A percentile compares a stretch with the other conserved stretches of the same genome.
Conservation (phyloP, 2,797 vertebrate genomes). For the Leuciscus waleckii region DNA sequence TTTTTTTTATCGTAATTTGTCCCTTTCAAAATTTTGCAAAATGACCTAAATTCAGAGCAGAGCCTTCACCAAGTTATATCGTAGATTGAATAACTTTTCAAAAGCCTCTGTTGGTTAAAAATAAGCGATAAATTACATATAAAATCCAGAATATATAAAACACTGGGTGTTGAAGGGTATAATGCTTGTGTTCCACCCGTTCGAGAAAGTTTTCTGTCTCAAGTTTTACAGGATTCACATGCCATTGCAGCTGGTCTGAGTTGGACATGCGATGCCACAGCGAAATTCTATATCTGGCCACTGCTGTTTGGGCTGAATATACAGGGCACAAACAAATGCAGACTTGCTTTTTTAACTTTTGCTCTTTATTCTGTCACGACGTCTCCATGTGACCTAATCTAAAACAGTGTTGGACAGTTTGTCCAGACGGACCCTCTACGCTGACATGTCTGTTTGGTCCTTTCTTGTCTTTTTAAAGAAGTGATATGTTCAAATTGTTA, state of each 20-base stretch:
- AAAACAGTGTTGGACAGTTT: neutral
- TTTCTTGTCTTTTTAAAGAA: constrained; percentile 2
- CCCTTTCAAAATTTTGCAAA: neutral
- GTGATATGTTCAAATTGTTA: neutral
- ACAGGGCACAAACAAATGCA: constrained; percentile 47
- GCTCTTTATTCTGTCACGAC: neutral
- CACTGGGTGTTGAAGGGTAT: constrained; percentile 13
- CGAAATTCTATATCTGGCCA: constrained; percentile 51
- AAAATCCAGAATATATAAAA: constrained; percentile 8
- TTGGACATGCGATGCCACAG: constrained; percentile 48
- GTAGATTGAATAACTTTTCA: constrained; percentile 1
- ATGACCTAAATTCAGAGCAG: neutral
- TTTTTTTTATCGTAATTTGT: neutral
- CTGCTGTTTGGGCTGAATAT: constrained; percentile 48
- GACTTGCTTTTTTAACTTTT: neutral
- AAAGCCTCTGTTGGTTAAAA: neutral
- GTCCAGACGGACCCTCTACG: constrained; percentile 7
- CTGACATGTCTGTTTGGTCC: neutral
- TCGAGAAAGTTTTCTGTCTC: constrained; percentile 36
- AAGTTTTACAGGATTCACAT: constrained; percentile 44
- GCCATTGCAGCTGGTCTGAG: constrained; percentile 56
- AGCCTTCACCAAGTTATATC: neutral
- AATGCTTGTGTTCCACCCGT: constrained; percentile 25
- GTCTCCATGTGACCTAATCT: neutral
- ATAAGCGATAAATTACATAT: neutral